phyloP scores from a whole-genome alignment of 2,113 vertebrate genomes.

The Onychorhynchus coronatus region DNA sequence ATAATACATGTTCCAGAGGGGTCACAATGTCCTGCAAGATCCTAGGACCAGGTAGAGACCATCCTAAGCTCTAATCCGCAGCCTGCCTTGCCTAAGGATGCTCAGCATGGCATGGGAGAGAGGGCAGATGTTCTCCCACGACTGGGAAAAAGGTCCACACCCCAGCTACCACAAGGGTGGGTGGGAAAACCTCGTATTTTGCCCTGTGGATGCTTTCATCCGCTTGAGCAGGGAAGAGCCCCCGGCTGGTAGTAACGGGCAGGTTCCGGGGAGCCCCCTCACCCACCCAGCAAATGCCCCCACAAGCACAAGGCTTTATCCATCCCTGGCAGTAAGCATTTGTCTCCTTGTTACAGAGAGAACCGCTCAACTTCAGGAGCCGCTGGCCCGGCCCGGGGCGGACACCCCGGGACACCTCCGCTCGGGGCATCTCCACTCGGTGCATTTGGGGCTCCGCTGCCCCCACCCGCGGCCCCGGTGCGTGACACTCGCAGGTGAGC shows the following conservation, averaged over 20 bases:
- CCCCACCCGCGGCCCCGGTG: neutral
- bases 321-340: too few relatives aligned
- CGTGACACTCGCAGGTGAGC: neutral
- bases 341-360: neutral
- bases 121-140: neutral
- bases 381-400: neutral
- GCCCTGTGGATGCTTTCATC: neutral
- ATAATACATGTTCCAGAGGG: neutral
- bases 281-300: neutral
- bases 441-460: neutral
- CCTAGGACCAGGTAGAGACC: neutral
- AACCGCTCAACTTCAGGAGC: neutral
- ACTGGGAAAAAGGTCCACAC: neutral
- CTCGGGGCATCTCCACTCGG: neutral
- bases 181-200: neutral
- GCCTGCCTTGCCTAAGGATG: neutral
- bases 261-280: neutral
- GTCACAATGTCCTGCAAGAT: slow-evolving; percentile 3
- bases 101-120: neutral
- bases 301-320: neutral
- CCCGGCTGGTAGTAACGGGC: neutral
- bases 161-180: neutral
- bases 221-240: neutral
- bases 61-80: neutral
- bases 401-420: rapidly evolving